Percentiles rank a stretch among this genome's conserved stretches.
phyloP scores from a whole-genome alignment of 2,888 invertebrate species.

The Plagiodera versicolora region DNA sequence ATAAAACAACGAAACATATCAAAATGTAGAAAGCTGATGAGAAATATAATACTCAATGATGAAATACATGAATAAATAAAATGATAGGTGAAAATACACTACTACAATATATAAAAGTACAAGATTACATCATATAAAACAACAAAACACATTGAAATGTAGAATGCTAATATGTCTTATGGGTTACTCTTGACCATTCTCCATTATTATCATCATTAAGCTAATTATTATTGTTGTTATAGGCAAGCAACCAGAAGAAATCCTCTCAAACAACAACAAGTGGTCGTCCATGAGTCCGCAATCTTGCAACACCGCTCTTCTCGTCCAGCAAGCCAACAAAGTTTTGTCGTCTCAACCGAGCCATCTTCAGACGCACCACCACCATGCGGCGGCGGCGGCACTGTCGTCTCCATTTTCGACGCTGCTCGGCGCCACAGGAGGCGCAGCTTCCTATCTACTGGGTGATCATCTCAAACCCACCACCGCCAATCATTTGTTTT shows the following conservation, averaged over 20 bases:
- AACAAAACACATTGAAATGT: no score
- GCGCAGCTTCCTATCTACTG: conserved; percentile 62
- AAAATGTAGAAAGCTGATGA: no score
- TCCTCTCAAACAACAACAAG: conserved; percentile 55
- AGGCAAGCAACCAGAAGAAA: conserved; percentile 54
- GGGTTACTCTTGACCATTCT: no score
- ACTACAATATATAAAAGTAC: no score
- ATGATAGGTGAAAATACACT: no score
- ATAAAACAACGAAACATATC: no score
- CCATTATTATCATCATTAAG: no score
- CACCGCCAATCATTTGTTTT: conserved; percentile 66
- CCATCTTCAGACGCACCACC: conserved; percentile 53
- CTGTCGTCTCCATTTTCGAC: conserved; percentile 63
- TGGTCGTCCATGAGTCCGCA: conserved; percentile 55
- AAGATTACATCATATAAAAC: no score
- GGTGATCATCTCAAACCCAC: conserved; percentile 66
- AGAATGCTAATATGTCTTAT: no score
- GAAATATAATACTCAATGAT: no score
- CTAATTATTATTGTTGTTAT: conserved; percentile 39
- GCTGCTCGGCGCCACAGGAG: conserved; percentile 61
- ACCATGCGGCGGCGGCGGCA: conserved; percentile 64
- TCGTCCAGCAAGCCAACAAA: conserved; percentile 56
- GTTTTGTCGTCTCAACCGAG: conserved; percentile 55
- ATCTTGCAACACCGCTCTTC: conserved; percentile 54
- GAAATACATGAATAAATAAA: no score